phyloP scores from a whole-genome alignment of 2,113 vertebrate genomes.

The Pseudopodoces humilis region DNA sequence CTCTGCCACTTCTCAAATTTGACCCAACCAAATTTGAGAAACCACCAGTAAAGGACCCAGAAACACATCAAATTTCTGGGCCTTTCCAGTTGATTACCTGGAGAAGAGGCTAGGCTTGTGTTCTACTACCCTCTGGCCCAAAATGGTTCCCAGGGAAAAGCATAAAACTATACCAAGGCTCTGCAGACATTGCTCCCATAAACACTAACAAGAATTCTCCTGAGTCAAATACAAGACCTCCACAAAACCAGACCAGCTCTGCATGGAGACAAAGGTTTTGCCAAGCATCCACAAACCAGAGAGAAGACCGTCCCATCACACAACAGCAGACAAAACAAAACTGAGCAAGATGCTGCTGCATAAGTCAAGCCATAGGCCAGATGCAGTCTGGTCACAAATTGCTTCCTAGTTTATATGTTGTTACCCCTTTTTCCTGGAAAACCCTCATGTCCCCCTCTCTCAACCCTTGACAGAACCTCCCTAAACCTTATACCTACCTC shows the following conservation, averaged over 20 bases:
- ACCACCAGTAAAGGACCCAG: too few species aligned
- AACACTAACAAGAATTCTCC: background rate
- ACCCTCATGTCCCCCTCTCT: too few species aligned
- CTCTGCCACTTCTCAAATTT: too few species aligned
- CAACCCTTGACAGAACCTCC: too few species aligned
- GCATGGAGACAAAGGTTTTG: accelerated
- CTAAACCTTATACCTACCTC: too few species aligned
- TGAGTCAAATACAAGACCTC: background rate
- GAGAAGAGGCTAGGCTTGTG: too few species aligned
- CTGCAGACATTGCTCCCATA: background rate
- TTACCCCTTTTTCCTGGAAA: too few species aligned
- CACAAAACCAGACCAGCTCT: background rate
- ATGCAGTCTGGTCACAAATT: background rate
- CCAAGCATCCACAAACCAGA: background rate
- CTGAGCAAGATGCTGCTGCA: background rate
- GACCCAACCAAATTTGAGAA: too few species aligned
- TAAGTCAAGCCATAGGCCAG: background rate
- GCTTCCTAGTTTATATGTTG: background rate
- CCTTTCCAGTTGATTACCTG: too few species aligned
- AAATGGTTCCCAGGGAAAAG: too few species aligned
- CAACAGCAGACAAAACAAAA: background rate
- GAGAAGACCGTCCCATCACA: background rate
- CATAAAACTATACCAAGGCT: background rate
- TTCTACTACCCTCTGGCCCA: too few species aligned
- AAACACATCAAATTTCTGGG: too few species aligned